Base-by-base conservation (phyloP, 2,113 vertebrate species). In the Spea bombifrons region DNA sequence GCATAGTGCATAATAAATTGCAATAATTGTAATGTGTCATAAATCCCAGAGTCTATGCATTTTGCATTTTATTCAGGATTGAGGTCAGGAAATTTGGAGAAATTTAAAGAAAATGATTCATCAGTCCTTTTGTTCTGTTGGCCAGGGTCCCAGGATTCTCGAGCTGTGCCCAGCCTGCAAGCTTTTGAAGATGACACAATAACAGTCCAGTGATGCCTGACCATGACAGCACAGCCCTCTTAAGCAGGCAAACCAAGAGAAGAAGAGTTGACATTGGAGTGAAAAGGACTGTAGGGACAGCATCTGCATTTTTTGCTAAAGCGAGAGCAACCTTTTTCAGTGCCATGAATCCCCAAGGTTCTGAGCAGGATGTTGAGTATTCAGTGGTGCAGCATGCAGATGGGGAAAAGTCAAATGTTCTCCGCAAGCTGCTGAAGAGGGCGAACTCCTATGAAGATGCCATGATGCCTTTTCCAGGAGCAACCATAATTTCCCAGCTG, bases 161-260 rank as follows among this genome's bases (percentile, higher is more conserved):
- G 93, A 94, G 91, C 89, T 94, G 93, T 91, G 89, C 90, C 93
- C 88, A 94, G 93, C 94, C 95, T 92, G 91, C 92, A 92, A 94
- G 94, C 93, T 94, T 95, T 92, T 92, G 93, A 95, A 98, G 93
- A 98, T 99, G 96, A 96, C 95, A 95, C 94, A 97, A 94, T 97
- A 96, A 95, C 94, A 93, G 91, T 91, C 95, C 94, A 95, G 97
- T 96, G 96, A 99, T 99, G 97, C 97, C 97, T 95, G 97, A 99
- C 96, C 97, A 99, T 99, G 97, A 98, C 95, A 97, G 94, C 93
- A 88, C 92, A 93, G 90, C 94, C 92, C 94, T 98, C 94, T 94
- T 99, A 98, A 98, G 91, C 89, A 96, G 96, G 96, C 97, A 99
- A 92, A 99, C 95, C 86, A 99, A 99, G 93, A 97, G 94, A 91